These are phyloP conservation scores for Chelonia mydas DNA, from an alignment of 2,797 vertebrate genomes.

Conservation along the genomic window DNA sequence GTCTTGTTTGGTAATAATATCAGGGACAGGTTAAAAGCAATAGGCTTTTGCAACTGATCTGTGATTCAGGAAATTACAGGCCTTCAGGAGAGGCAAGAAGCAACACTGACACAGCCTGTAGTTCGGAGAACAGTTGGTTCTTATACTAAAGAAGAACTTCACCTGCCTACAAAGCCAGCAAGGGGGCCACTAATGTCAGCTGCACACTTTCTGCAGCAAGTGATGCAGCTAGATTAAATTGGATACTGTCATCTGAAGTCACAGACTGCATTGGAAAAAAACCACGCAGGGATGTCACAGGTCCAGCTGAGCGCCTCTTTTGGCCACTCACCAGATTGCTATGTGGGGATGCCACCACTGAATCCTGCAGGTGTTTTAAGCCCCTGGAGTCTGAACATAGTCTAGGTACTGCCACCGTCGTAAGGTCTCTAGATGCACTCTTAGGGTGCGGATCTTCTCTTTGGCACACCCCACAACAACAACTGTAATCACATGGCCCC, in stretches of 20 bases:
- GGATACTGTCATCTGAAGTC: background rate
- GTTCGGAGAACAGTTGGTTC: background rate
- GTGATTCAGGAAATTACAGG: background rate
- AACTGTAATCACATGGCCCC: background rate
- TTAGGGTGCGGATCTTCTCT: background rate
- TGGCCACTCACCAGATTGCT: background rate
- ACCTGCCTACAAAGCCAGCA: accelerated
- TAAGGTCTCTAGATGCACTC: background rate
- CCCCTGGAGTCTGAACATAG: background rate
- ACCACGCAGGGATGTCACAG: background rate
- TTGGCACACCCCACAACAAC: background rate
- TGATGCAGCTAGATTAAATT: background rate
- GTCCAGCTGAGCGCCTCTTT: background rate
- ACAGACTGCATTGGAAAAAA: background rate
- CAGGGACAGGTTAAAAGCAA: background rate
- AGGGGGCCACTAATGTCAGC: accelerated
- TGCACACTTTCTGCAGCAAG: background rate
- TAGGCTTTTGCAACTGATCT: background rate
- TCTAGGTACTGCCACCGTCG: background rate
- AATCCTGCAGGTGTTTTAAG: background rate
- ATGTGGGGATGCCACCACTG: background rate
- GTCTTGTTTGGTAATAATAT: accelerated
- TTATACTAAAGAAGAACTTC: background rate
- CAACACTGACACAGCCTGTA: accelerated
- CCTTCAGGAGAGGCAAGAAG: background rate